Base-by-base conservation (phyloP, 2,113 vertebrate genomes). In the Onychostruthus taczanowskii region DNA sequence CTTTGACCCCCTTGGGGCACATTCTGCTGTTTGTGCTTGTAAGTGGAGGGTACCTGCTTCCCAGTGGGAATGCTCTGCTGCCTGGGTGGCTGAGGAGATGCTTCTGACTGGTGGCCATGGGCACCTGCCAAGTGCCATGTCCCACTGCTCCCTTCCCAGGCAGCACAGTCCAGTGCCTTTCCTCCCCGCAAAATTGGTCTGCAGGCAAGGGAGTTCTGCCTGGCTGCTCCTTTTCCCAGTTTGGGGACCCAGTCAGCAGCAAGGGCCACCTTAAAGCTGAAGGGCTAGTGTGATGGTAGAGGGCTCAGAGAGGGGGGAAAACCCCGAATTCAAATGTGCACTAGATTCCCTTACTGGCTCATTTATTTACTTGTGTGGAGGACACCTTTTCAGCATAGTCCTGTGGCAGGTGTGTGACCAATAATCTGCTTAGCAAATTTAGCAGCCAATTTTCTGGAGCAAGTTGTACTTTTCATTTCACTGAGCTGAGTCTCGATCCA, bases 91-190 rank as follows among this genome's bases (percentile, higher is more conserved):
- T 18, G 35, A 23, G 59, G 66, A 49, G 35, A 4, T 43, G 73
- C 12, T 23, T 46, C 30, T 77, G 44, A 28, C 50, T n/a, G 55
- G 50, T 1, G 0, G 5, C 58, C 0, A 0, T 41, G 68, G 23
- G 16, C 10, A 5, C 28, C 30, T 43, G 47, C 73, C 37, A 3
- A 13, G 39, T 0, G 0, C 7, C 0, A 0, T 27, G 35, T 47
- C 39, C 62, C 37, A 6, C 52, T 44, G 64, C 49, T 76, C 24
- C 0, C 0, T 35, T 64, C 46, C 39, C 1, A 1, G 17, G 55
- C 59, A 39, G 50, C 47, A 43, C 6, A 5, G 4, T 9, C 22
- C 76, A 24, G 53, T 53, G 30, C 21, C 44, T 59, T n/a, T 76
- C 33, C 31, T 84, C 44, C 53, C 33, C 10, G 16, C 3, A 27